A percentile compares a stretch with the other conserved stretches of the same genome.
phyloP scores from a whole-genome alignment of 1,140 invertebrate genomes.

The Popillia japonica region DNA sequence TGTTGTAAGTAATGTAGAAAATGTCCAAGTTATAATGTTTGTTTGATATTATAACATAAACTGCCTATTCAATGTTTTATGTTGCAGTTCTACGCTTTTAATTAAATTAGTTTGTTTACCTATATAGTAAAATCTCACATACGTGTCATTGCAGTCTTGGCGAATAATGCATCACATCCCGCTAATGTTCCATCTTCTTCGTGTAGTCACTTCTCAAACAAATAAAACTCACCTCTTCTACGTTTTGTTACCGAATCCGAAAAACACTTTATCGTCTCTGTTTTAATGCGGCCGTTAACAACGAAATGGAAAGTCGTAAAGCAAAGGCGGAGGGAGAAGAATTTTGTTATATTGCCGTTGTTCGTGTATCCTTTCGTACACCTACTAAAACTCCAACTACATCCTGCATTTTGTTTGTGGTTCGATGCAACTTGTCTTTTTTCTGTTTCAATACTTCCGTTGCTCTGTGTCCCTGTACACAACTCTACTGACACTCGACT shows the following conservation, averaged over 20 bases:
- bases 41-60: no score
- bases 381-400: background rate
- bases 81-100: no score
- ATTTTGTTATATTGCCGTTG: background rate
- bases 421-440: background rate
- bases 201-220: background rate
- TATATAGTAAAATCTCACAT: no score
- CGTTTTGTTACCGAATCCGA: conserved; percentile 16
- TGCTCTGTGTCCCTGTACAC: background rate
- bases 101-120: no score
- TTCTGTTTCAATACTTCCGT: background rate
- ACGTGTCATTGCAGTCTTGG: no score
- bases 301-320: background rate
- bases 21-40: no score
- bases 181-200: no score
- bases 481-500: background rate
- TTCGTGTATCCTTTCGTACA: background rate
- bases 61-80: no score
- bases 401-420: background rate
- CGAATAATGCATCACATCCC: no score
- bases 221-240: background rate
- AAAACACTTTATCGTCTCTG: conserved; percentile 1
- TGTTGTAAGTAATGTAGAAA: no score
- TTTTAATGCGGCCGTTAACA: conserved; percentile 15
- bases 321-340: background rate